A percentile compares a stretch with the other conserved stretches of the same genome.
Conservation (phyloP, 2,888 invertebrate genomes). For the Lingula anatina region DNA sequence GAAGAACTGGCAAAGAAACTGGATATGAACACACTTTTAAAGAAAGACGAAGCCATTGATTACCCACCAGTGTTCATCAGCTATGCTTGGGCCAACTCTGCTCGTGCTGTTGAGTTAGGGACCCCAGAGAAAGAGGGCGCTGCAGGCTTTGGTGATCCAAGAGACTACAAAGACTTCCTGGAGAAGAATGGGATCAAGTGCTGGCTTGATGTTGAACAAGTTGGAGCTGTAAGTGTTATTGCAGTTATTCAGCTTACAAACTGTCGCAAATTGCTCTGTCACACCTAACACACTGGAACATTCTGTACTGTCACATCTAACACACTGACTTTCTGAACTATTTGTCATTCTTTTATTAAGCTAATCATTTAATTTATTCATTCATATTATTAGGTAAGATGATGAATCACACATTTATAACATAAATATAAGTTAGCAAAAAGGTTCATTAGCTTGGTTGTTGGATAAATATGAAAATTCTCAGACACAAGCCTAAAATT, state of each 20-base stretch:
- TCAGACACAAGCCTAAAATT: too few species aligned
- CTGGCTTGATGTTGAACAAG: constrained; percentile 47
- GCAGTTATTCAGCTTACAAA: too few species aligned
- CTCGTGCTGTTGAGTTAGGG: constrained; percentile 30
- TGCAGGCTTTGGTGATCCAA: constrained; percentile 44
- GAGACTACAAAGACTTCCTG: constrained; percentile 37
- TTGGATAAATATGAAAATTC: too few species aligned
- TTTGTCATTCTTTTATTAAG: background rate
- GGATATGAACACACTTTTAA: background rate
- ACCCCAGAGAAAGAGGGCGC: constrained; percentile 23
- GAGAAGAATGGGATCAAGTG: constrained; percentile 31
- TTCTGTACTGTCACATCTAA: too few species aligned
- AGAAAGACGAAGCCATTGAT: constrained; percentile 6
- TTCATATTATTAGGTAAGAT: background rate
- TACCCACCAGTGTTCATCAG: constrained; percentile 36
- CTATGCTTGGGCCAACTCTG: constrained; percentile 49
- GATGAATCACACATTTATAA: too few species aligned
- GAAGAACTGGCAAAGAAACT: constrained; percentile 26
- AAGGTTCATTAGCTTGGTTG: too few species aligned
- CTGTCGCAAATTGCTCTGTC: too few species aligned
- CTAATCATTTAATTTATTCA: background rate
- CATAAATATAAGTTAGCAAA: too few species aligned
- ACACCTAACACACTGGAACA: too few species aligned
- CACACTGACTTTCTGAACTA: background rate
- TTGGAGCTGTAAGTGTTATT: constrained; percentile 33